phyloP scores from a whole-genome alignment of 2,797 vertebrate species.

The Sciaenops ocellatus region DNA sequence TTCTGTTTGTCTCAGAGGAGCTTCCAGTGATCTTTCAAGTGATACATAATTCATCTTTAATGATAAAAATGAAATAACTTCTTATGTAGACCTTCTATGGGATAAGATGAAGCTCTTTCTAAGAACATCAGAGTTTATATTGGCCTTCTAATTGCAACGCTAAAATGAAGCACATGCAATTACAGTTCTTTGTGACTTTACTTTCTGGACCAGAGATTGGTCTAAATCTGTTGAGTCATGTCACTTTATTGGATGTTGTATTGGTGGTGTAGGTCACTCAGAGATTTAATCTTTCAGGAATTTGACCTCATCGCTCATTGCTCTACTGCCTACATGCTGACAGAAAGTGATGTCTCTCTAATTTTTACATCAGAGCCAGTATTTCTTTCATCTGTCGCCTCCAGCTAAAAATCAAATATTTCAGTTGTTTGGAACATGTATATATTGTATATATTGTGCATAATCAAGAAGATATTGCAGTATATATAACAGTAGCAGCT shows the following conservation, averaged over 20 bases:
- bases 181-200: neutral
- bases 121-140: neutral
- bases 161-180: neutral
- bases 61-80: too few species aligned
- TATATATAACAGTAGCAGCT: neutral
- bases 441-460: too few species aligned
- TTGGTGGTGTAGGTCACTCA: conserved; percentile 53
- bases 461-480: neutral
- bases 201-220: conserved; percentile 15
- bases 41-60: too few species aligned
- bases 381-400: neutral
- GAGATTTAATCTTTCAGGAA: conserved; percentile 74
- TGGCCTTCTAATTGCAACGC: conserved; percentile 14
- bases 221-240: conserved; percentile 54
- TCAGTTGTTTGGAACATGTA: neutral
- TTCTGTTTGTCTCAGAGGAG: neutral
- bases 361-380: conserved; percentile 31
- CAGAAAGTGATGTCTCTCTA: conserved; percentile 37
- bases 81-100: neutral
- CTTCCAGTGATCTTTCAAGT: neutral
- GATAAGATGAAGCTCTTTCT: neutral
- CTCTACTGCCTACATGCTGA: conserved; percentile 43
- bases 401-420: conserved; percentile 19
- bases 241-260: conserved; percentile 60
- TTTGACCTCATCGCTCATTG: conserved; percentile 56